Percentiles rank a stretch among this genome's conserved stretches.
phyloP scores from a whole-genome alignment of 2,888 invertebrate species.

The Drosophila pseudotakahashii region DNA sequence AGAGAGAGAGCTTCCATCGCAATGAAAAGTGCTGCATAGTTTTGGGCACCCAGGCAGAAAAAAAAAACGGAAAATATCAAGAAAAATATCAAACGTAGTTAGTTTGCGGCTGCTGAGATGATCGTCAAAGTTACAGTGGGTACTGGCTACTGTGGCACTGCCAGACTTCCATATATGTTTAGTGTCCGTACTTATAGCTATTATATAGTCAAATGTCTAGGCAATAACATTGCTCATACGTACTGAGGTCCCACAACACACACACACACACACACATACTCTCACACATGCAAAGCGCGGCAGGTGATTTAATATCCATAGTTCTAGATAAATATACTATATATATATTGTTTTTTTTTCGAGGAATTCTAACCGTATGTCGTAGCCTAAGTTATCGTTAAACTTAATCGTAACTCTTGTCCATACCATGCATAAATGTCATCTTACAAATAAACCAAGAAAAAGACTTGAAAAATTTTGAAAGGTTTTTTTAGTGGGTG shows the following conservation, averaged over 20 bases:
- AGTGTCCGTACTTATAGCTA: slow-evolving; percentile 36
- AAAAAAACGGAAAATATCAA: slow-evolving; percentile 20
- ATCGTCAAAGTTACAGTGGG: slow-evolving; percentile 16
- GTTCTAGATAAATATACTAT: slow-evolving; percentile 5
- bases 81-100: slow-evolving; percentile 42
- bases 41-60: slow-evolving; percentile 1
- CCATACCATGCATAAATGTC: slow-evolving; percentile 53
- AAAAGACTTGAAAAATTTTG: slow-evolving; percentile 46
- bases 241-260: slow-evolving; percentile 54
- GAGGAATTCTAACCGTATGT: slow-evolving; percentile 9
- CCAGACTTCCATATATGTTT: slow-evolving; percentile 34
- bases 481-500: no score
- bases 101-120: slow-evolving; percentile 25
- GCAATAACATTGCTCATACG: slow-evolving; percentile 69
- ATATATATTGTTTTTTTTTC: slow-evolving; percentile 21
- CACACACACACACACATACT: slow-evolving; percentile 3
- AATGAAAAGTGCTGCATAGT: slow-evolving; percentile 15
- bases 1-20: slow-evolving; percentile 24
- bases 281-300: slow-evolving; percentile 4
- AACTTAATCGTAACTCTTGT: slow-evolving; percentile 24
- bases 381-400: slow-evolving; percentile 28
- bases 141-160: slow-evolving; percentile 32
- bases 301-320: slow-evolving; percentile 16
- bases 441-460: slow-evolving; percentile 57
- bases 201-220: slow-evolving; percentile 55